Conservation (phyloP, 1,140 invertebrate species). For the Oncopodura yosiiana region DNA sequence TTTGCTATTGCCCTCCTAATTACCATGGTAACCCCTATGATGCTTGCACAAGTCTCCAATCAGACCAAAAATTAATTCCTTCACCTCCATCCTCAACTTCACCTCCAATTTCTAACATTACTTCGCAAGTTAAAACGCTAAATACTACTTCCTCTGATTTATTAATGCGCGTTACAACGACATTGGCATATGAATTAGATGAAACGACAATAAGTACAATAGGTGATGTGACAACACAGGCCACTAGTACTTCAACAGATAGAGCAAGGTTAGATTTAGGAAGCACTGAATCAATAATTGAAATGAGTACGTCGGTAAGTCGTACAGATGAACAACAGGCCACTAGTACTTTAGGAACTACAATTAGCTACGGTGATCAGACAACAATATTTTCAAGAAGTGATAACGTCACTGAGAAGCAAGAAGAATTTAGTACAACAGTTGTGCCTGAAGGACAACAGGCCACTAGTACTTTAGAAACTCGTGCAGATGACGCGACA, state of each 20-base stretch:
- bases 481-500: too few relatives aligned
- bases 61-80: neutral
- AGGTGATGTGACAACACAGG: too few relatives aligned
- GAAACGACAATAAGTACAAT: neutral
- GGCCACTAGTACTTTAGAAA: too few relatives aligned
- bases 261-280: too few relatives aligned
- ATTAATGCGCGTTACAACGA: too few relatives aligned
- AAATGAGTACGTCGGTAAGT: too few relatives aligned
- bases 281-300: too few relatives aligned
- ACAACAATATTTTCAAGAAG: neutral
- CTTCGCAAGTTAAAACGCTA: neutral
- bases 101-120: neutral
- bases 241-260: too few relatives aligned
- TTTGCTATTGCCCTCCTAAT: conserved; percentile 37
- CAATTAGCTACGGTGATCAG: neutral
- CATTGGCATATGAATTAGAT: neutral
- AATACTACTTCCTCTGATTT: too few relatives aligned
- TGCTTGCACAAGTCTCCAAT: conserved; percentile 22
- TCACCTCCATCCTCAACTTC: neutral
- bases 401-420: neutral
- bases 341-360: too few relatives aligned
- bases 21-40: conserved; percentile 38
- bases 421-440: neutral
- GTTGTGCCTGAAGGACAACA: neutral
- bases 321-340: too few relatives aligned